Base-by-base conservation (phyloP, 2,113 vertebrate genomes). In the Astatoreochromis straeleni region DNA sequence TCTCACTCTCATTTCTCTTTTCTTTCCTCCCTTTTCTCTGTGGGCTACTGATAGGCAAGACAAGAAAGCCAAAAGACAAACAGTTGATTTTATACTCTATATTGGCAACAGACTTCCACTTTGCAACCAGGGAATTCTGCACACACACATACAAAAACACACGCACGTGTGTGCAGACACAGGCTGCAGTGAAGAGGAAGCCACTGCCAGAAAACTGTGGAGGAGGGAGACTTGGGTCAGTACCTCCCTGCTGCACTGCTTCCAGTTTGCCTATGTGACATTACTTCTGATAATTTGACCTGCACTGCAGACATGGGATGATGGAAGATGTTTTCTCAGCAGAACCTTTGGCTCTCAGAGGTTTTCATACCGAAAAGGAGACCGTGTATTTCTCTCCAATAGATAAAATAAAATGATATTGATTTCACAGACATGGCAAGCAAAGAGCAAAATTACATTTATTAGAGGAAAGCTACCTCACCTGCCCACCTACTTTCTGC, bases 351-450 rank as follows among this genome's bases (percentile, higher is more conserved):
- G 82, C 31, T 84, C 65, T 38, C 33, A 87, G 26, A 85, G 26
- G 26, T 81, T 89, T 86, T 83, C 29, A 80, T 53, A 42, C 49
- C 14, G 35, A 68, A 91, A 68, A 91, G 83, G 84, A 26, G 47
- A 87, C 88, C 79, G 10, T 51, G 35, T 81, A 29, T 84, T 78
- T 54, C 70, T 92, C 85, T 84, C 19, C 75, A 86, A 63, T 79
- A 55, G 70, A 85, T 78, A 68, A 60, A 85, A 91, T 86, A 81
- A 88, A 89, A 82, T 58, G n/a, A 87, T 92, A 93, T 90, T 88
- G 90, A 94, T 94, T 92, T 84, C n/a, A 35, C 60, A 60, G 82
- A 54, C 35, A 40, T 2, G 19, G 82, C 35, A 21, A 51, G 47
- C 12, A 88, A 92, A 83, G 45, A 79, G 55, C 81, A n/a, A 85